Base-by-base conservation (phyloP, 1,140 invertebrate species). In the Aphaenogaster floridana region DNA sequence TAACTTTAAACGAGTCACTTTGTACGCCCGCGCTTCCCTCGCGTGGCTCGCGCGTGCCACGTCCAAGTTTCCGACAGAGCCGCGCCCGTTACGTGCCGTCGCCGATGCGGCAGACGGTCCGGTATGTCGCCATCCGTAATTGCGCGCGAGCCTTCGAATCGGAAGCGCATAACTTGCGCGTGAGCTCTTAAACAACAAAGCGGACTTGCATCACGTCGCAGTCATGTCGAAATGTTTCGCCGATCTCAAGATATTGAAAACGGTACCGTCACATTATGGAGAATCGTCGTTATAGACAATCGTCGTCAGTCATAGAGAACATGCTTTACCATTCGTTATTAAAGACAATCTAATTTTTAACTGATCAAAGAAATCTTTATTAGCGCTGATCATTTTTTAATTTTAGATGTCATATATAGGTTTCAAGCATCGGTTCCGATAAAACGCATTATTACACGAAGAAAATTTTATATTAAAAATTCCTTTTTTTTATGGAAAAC, bases 1-100 rank as follows among this genome's bases (percentile, higher is more conserved):
- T 87, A 87, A 87, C 86, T 87, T 85, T 85, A 87, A 87, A 87
- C 80, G 86, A 87, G 80, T 87, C 86, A 85, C 80, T 84, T 57
- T 77, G 80, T 76, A 69, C 64, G 45, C 28, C 77, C 63, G 59
- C 76, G 61, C 63, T 79, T 86, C 71, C 28, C 81, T 48, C 52
- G 54, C 69, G 17, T 42, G 64, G 64, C 28, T 69, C 66, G 66
- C 66, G 50, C 63, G 76, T 71, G 42, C 48, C 42, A 59, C 39
- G 69, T 84, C 54, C 69, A 76, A 84, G 80, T 84, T 74, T 21
- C 69, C 54, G 59, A 15, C 17, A 45, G 21, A 64, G 45, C 15
- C 72, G 72, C 39, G 63, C 61, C 72, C 34, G 69, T 85, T 71
- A 89, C 79, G 86, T 84, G 86, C 86, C 72, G 78, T 36, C 57